A percentile compares a stretch with the other conserved stretches of the same genome.
Evolutionary conservation across 2,113 vertebrate species (phyloP).

Genomic region (Ctenomys sociabilis): DNA sequence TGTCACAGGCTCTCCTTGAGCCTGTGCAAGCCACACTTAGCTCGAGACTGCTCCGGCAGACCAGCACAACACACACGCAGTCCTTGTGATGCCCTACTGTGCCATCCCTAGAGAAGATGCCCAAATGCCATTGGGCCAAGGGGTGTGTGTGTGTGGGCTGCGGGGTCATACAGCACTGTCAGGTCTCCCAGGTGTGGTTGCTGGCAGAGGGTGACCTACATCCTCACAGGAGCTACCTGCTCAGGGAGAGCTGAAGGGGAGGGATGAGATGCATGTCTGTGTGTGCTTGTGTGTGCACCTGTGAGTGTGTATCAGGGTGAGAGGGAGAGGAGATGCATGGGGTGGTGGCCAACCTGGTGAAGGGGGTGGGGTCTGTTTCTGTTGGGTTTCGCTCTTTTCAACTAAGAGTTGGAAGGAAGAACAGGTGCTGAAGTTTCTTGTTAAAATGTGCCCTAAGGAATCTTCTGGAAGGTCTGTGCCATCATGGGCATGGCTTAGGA

Average conservation of each 20-base stretch:
- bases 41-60: too few species aligned
- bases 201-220: not conserved
- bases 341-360: not conserved
- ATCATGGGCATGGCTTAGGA: not conserved
- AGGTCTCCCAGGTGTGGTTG: not conserved
- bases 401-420: not conserved
- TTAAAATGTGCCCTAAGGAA: not conserved
- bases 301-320: too few species aligned
- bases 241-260: not conserved
- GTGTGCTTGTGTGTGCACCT: not conserved
- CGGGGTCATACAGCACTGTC: too few species aligned
- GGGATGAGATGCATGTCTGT: not conserved
- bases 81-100: not conserved
- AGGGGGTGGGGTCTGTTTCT: not conserved
- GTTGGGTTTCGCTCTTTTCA: not conserved
- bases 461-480: not conserved
- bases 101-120: not conserved
- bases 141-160: not conserved
- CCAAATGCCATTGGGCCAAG: not conserved
- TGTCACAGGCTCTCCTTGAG: not conserved
- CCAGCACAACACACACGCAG: not conserved
- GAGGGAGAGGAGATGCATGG: not conserved
- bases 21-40: not conserved
- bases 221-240: not conserved
- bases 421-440: not conserved